Evolutionary conservation across 1,140 invertebrate genomes (phyloP), one percentile per base, ranked within the genome.

Genomic region (silkworm (Bombyx mori)): DNA sequence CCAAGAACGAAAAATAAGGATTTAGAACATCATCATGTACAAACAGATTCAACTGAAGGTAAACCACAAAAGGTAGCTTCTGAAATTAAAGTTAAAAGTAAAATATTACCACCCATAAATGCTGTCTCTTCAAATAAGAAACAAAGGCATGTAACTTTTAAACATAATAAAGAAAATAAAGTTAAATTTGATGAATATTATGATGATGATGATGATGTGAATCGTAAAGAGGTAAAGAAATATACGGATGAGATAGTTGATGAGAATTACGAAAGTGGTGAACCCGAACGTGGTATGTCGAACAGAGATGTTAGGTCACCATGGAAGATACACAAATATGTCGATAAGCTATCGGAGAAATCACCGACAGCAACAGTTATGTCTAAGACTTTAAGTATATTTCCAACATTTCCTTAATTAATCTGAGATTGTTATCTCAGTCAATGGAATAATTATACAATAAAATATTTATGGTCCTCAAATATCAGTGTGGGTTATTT

Each of bases 401-500:
- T 79, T 48, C 78, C 76, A 6, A 64, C 77, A 62, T 81, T 81
- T 52, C 74, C 76, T 6, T 63, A 77, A 62, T 35, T 35, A 35
- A 35, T 35, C 26, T 35, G 26, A 35, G 26, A 35, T 35, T 35
- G 2, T 35, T 3, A 35, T 35, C 26, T 35, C 26, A 35, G 2
- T 35, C 4, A 35, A 35, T 35, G 26, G 2, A 35, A 35, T 35
- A 35, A 35, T 35, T 35, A 35, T 35, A 35, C 26, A 35, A 35
- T 35, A 3, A 35, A 35, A 35, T 35, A 35, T 35, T 35, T 35
- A 35, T 35, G 12, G 12, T 18, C 12, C 12, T 18, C 12, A 18
- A 18, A 18, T 18, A 18, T 18, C 12, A 18, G 12, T 18, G 12
- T 18, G 12, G 12, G 12, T 18, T 18, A 18, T 18, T 18, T 18